A percentile compares a stretch with the other conserved stretches of the same genome.
Evolutionary conservation across 2,888 invertebrate species (phyloP).

Genomic region (Cyclophora punctaria): DNA sequence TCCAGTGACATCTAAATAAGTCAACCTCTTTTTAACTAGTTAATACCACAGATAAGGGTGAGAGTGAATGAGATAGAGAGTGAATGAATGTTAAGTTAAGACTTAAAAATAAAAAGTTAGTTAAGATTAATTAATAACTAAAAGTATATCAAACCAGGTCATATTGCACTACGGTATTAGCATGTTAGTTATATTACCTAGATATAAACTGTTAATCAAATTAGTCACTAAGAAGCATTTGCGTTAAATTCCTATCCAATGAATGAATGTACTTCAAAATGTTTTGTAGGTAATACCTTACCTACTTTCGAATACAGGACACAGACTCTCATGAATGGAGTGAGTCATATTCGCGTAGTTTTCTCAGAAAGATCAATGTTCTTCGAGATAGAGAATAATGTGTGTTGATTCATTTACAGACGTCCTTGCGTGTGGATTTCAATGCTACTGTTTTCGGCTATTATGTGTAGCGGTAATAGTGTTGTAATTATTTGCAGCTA

Average conservation of each 20-base stretch:
- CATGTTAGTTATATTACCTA: too few relatives aligned
- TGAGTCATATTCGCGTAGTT: constrained; percentile 31
- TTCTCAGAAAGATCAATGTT: constrained; percentile 31
- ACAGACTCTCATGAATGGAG: constrained; percentile 21
- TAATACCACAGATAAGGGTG: too few relatives aligned
- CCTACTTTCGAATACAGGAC: neutral
- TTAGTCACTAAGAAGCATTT: neutral
- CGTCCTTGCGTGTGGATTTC: constrained; percentile 40
- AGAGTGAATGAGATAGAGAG: too few relatives aligned
- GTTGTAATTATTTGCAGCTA: too few relatives aligned
- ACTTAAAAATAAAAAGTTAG: too few relatives aligned
- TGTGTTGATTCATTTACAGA: constrained; percentile 38
- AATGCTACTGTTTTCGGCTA: constrained; percentile 2
- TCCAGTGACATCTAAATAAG: too few relatives aligned
- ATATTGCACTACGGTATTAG: too few relatives aligned
- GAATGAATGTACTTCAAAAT: neutral
- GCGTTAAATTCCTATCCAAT: neutral
- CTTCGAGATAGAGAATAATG: constrained; percentile 32
- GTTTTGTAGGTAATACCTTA: neutral
- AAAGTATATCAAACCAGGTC: too few relatives aligned
- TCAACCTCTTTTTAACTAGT: too few relatives aligned
- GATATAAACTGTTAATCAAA: neutral
- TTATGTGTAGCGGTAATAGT: neutral
- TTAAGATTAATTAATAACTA: too few relatives aligned
- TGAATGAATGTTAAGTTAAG: too few relatives aligned